Conservation (phyloP, 2,797 vertebrate genomes). For the Peromyscus eremicus region DNA sequence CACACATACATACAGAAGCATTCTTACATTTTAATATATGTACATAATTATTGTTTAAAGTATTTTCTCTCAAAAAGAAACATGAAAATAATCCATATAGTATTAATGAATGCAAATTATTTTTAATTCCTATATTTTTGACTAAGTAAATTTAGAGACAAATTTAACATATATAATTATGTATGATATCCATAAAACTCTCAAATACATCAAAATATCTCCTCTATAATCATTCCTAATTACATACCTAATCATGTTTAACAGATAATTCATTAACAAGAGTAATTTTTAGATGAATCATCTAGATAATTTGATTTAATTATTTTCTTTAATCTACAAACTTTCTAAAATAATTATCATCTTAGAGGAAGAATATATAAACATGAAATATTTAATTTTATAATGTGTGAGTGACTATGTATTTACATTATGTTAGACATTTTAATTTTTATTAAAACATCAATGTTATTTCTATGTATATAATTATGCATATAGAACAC, state of each 20-base stretch:
- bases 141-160: conserved; percentile 46
- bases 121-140: not conserved
- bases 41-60: not conserved
- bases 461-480: not conserved
- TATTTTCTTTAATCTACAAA: conserved; percentile 10
- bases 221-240: conserved; percentile 46
- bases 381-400: not conserved
- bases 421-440: not conserved
- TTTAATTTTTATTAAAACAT: conserved; percentile 18
- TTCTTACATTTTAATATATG: not conserved
- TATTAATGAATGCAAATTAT: not conserved
- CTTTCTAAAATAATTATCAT: conserved; percentile 33
- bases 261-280: conserved; percentile 44
- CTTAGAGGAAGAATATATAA: not conserved
- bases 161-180: conserved; percentile 46
- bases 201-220: not conserved
- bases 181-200: conserved; percentile 42
- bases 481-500: not conserved
- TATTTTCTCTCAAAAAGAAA: conserved; percentile 27
- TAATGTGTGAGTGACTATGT: not conserved
- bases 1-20: not conserved
- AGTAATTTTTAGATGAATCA: not conserved
- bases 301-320: conserved; percentile 40
- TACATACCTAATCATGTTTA: conserved; percentile 28
- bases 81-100: not conserved